Conservation (phyloP, 2,113 vertebrate genomes). For the Phrynocephalus versicolor region DNA sequence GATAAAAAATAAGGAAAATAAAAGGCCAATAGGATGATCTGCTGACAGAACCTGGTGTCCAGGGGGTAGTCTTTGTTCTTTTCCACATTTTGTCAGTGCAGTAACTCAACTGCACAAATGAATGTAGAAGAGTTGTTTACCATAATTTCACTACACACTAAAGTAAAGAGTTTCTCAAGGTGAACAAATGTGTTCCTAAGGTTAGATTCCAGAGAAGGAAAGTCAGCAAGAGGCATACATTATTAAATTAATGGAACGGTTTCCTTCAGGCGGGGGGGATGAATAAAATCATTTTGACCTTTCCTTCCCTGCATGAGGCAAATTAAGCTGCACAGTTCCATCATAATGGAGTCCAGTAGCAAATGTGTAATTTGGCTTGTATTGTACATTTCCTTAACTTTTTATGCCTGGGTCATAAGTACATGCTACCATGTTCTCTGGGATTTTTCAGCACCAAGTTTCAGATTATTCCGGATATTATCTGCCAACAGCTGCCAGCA, state of each 20-base stretch:
- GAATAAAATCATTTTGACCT: conserved; percentile 50
- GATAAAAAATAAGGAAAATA: too few relatives aligned
- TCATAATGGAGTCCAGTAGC: conserved; percentile 30
- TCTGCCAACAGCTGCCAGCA: too few relatives aligned
- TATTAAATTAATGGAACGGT: conserved; percentile 29
- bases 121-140: background rate
- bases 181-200: background rate
- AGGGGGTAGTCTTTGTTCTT: background rate
- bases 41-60: background rate
- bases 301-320: conserved; percentile 37
- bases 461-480: background rate
- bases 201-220: conserved; percentile 4
- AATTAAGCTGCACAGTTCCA: conserved; percentile 35
- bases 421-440: background rate
- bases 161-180: background rate
- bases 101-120: background rate
- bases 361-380: conserved; percentile 32
- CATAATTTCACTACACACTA: background rate
- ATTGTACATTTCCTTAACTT: background rate
- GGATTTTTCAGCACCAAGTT: background rate
- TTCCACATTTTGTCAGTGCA: background rate
- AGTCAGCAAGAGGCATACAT: conserved; percentile 20
- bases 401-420: background rate
- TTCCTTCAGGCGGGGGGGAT: conserved; percentile 20
- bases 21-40: background rate